Evolutionary conservation across 1,140 invertebrate species (phyloP), one percentile per base, ranked within the genome.

Genomic region (Aphis craccivora): DNA sequence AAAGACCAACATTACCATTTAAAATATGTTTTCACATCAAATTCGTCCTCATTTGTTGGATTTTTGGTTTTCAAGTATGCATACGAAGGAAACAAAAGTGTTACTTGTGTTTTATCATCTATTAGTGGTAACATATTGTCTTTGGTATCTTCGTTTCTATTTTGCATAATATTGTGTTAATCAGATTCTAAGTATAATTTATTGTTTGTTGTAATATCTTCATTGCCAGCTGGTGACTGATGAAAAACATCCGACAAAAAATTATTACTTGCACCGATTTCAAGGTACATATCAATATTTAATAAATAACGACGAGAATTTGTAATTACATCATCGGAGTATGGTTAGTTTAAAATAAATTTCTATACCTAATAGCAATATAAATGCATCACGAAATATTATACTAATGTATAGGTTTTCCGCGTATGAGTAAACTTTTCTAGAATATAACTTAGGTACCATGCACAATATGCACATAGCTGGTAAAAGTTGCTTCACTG

Each of bases 21-120:
- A 84, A 87, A 87, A 48, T 87, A 87, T 48, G 84, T 87, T n/a
- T 87, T 87, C 2, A 87, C 43, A 18, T 87, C 43, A n/a, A 87
- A 30, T 87, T 87, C 43, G 9, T 87, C 84, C 25, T 23, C 30
- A 30, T n/a, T 87, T 87, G 8, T 18, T 25, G 1, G 9, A n/a
- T 87, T 6, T 48, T 23, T 48, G 9, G 4, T 35, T 51, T 89
- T n/a, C n/a, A 25, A 35, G 23, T 53, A 89, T 3, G 45, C 20
- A 35, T 23, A 23, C 37, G 87, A 53, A 89, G 87, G 87, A 53
- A 53, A 9, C 1, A 89, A 8, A 48, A 87, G 84, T 48, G 84
- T 45, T 53, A 3, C 6, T 18, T n/a, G 48, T 9, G 0, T 53
- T n/a, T 53, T n/a, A 7, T 53, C 48, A 25, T 53, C n/a, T 8